Evolutionary conservation across 2,113 vertebrate species (phyloP).

Genomic region (Chloebia gouldiae): DNA sequence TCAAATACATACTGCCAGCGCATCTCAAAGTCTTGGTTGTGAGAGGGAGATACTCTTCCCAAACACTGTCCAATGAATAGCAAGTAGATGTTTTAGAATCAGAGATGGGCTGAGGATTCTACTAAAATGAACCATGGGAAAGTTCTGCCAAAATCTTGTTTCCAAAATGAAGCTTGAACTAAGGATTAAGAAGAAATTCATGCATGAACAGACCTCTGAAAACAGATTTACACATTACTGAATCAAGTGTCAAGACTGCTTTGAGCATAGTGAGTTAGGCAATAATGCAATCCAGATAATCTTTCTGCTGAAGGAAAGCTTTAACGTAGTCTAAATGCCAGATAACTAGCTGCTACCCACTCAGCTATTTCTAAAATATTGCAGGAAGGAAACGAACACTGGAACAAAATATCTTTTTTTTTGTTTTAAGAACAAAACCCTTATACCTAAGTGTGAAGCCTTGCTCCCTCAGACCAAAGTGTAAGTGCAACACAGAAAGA

Average conservation of each 20-base stretch:
- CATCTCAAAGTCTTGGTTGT: not conserved
- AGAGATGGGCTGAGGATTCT: not conserved
- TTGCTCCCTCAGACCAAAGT: not conserved
- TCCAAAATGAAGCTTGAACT: not conserved
- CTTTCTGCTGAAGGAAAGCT: not conserved
- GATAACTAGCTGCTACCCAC: not conserved
- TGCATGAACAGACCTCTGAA: not conserved
- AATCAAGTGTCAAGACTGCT: slow-evolving; percentile 1
- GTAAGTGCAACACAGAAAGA: not conserved
- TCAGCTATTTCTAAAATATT: not conserved
- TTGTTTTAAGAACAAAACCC: not conserved
- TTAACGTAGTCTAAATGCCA: accelerated
- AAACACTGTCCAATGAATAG: not conserved
- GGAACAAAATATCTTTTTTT: not conserved
- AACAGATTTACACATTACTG: slow-evolving; percentile 1
- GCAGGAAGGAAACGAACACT: not conserved
- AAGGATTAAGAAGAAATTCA: not conserved
- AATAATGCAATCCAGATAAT: slow-evolving; percentile 14
- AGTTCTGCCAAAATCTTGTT: not conserved
- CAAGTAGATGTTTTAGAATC: not conserved
- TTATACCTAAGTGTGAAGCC: not conserved
- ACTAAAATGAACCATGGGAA: not conserved
- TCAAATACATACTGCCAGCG: not conserved
- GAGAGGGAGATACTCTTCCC: not conserved
- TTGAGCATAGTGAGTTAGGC: not conserved